Evolutionary conservation across 2,797 vertebrate genomes (phyloP).

Genomic region (Gila robusta): DNA sequence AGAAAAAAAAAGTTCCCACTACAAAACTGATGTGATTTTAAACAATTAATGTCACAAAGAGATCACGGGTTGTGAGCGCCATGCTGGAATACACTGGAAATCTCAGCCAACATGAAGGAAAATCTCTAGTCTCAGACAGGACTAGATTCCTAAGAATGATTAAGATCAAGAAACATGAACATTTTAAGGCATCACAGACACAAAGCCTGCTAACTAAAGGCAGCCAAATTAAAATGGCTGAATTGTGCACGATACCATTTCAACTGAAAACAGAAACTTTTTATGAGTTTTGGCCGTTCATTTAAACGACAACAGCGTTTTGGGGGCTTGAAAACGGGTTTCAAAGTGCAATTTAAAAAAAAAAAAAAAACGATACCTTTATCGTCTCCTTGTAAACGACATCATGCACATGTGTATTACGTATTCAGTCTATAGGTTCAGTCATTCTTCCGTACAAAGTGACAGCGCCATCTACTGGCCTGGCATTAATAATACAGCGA

Average conservation of each 20-base stretch:
- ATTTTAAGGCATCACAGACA: background rate
- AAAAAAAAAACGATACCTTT: no score
- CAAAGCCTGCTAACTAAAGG: background rate
- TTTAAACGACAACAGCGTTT: background rate
- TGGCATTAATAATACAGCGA: no score
- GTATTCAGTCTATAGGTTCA: no score
- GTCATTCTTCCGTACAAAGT: no score
- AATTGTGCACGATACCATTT: background rate
- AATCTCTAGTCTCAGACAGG: background rate
- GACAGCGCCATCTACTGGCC: no score
- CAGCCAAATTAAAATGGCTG: background rate
- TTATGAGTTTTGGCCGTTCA: background rate
- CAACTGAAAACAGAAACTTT: background rate
- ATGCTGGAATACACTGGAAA: background rate
- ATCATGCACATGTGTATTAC: background rate
- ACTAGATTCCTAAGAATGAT: background rate
- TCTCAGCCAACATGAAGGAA: background rate
- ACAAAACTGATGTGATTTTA: conserved; percentile 19
- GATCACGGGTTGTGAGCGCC: background rate
- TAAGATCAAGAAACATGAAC: background rate
- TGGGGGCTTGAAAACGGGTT: background rate
- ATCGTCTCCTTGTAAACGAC: background rate
- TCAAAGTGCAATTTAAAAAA: no score
- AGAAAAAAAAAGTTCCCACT: background rate
- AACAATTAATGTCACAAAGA: conserved; percentile 20